These are phyloP conservation scores for Copidosoma floridanum DNA, from an alignment of 1,140 invertebrate genomes.

Conservation along the genomic window DNA sequence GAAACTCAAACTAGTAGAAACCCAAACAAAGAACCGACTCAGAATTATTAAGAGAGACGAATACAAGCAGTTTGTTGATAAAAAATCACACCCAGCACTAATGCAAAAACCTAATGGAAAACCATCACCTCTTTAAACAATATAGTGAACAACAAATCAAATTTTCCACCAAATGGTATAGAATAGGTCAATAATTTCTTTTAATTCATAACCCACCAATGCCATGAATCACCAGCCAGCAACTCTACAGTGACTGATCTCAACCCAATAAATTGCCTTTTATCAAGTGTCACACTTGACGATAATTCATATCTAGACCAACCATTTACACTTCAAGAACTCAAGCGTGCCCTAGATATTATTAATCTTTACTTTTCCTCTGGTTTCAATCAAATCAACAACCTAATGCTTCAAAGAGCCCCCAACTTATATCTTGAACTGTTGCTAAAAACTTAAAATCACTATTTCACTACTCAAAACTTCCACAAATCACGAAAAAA, in stretches of 20 bases:
- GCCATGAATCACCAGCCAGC: background rate
- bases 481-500: background rate
- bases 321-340: background rate
- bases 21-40: background rate
- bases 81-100: background rate
- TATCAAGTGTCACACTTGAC: no score
- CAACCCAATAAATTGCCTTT: background rate
- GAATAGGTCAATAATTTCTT: background rate
- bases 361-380: background rate
- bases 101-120: background rate
- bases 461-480: background rate
- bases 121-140: background rate
- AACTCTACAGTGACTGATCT: background rate
- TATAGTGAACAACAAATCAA: background rate
- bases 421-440: background rate
- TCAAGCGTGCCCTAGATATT: background rate
- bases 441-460: background rate
- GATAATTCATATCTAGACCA: background rate
- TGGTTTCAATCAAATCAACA: background rate
- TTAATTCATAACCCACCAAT: background rate
- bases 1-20: background rate
- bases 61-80: background rate
- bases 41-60: background rate
- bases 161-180: background rate
- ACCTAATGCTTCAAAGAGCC: background rate